Evolutionary conservation across 2,888 invertebrate species (phyloP), one percentile per base, ranked within the genome.

Genomic region (Acanthopleura granulata): DNA sequence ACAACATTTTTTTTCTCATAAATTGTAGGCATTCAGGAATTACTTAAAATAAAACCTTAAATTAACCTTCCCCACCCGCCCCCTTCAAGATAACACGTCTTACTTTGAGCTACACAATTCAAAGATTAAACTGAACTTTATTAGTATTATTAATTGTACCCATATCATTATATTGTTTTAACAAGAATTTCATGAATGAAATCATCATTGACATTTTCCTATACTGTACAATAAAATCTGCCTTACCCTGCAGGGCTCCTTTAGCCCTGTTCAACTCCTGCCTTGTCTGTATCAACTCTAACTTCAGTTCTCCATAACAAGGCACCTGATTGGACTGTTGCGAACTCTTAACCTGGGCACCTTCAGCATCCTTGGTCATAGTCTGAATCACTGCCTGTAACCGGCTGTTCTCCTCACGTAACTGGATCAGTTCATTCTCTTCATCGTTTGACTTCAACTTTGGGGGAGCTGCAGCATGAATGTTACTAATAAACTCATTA

Each of bases 191-290:
- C n/a, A 51, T 15, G 57, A 51, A 51, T 16, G 57, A 15, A 15
- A 51, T 51, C 16, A 51, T 51, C 57, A 51, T 51, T 51, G 57
- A 16, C 57, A 30, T 16, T n/a, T 25, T 11, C 18, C 30, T 12
- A 18, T 25, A 51, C 72, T 81, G 3, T 9, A 40, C 9, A 3
- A 40, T 9, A 40, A 40, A 3, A 3, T 9, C 40, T 40, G 40
- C 40, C 22, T 75, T 84, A 92, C 92, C 92, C 84, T 91, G 93
- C 49, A 96, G 92, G 71, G 95, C 95, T 91, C 96, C 95, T 89
- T 95, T 94, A 27, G 95, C 95, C 79, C 95, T 74, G 78, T 82
- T 84, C 29, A 88, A 93, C 77, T 94, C 93, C 76, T 95, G 92
- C 86, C 95, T 95, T 85, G 94, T 93, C 86, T 94, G 94, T 72